Evolutionary conservation across 2,797 vertebrate species (phyloP).

Genomic region (Atherinosoma microstoma): DNA sequence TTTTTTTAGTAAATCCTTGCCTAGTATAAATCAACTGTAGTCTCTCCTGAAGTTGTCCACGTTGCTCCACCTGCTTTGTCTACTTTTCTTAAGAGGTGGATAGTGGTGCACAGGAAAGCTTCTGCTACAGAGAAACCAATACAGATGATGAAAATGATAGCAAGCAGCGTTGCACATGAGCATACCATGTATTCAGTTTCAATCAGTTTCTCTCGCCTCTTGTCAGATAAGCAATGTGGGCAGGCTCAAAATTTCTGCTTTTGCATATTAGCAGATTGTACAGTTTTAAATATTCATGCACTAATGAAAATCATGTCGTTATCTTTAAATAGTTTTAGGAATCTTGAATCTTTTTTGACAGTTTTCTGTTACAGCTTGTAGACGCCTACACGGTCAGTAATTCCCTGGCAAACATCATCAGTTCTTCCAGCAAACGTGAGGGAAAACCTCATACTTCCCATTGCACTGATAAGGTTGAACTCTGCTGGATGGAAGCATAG

Average conservation of each 20-base stretch:
- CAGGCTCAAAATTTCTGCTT: background rate
- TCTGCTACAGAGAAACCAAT: background rate
- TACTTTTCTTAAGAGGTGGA: background rate
- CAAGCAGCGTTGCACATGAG: background rate
- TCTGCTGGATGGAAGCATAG: constrained; percentile 9
- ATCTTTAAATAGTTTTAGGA: background rate
- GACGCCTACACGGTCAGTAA: background rate
- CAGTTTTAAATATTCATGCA: background rate
- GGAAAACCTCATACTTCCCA: background rate
- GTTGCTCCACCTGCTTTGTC: background rate
- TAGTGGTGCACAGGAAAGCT: background rate
- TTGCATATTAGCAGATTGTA: background rate
- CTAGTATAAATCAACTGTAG: background rate
- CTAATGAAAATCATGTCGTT: background rate
- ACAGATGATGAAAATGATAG: background rate
- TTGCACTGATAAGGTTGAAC: constrained; percentile 22
- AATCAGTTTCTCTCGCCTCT: background rate
- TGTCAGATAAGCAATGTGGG: background rate
- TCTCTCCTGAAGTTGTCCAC: background rate
- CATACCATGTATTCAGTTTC: background rate
- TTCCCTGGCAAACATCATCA: background rate
- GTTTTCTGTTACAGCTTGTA: background rate
- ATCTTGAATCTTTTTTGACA: background rate
- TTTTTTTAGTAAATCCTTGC: background rate
- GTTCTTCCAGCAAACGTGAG: background rate